These are phyloP conservation scores for Sebastes nivosus DNA, from an alignment of 2,797 vertebrate species.

Conservation along the genomic window DNA sequence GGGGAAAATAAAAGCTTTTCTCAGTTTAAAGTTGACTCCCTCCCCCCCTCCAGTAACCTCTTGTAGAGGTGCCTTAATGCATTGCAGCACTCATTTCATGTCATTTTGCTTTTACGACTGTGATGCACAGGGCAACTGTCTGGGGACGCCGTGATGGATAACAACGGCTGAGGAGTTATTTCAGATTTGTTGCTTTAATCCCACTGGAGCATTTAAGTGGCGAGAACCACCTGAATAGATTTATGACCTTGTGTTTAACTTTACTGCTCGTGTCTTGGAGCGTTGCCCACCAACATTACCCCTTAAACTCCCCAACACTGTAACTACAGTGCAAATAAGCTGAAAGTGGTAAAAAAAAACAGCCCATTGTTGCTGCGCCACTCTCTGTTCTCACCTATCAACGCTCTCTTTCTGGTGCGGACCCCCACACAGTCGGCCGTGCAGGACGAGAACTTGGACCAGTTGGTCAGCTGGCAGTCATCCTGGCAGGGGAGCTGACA, in stretches of 20 bases:
- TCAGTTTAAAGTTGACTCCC: not conserved
- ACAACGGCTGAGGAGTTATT: conserved; percentile 34
- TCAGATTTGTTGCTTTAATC: conserved; percentile 49
- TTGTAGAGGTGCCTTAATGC: conserved; percentile 10
- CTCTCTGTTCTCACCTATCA: conserved; percentile 87
- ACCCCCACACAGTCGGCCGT: conserved; percentile 94
- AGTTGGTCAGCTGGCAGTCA: conserved; percentile 96
- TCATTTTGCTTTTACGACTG: conserved; percentile 31
- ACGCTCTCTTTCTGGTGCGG: conserved; percentile 91
- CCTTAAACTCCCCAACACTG: conserved; percentile 10
- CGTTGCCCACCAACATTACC: not conserved
- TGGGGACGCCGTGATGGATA: conserved; percentile 26
- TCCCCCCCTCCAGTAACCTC: not conserved
- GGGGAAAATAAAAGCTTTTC: not conserved
- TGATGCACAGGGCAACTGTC: conserved; percentile 12
- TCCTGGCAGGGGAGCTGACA: conserved; percentile 98
- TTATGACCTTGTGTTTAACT: conserved; percentile 31
- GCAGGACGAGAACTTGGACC: conserved; percentile 98
- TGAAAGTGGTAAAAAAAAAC: not conserved
- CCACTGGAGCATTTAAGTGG: conserved; percentile 32
- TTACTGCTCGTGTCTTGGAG: conserved; percentile 2
- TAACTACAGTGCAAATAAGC: conserved; percentile 20
- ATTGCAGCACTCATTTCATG: not conserved
- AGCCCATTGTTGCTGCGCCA: not conserved
- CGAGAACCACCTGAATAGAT: conserved; percentile 27